phyloP scores from a whole-genome alignment of 2,888 invertebrate species.

The Heliconius hortense region DNA sequence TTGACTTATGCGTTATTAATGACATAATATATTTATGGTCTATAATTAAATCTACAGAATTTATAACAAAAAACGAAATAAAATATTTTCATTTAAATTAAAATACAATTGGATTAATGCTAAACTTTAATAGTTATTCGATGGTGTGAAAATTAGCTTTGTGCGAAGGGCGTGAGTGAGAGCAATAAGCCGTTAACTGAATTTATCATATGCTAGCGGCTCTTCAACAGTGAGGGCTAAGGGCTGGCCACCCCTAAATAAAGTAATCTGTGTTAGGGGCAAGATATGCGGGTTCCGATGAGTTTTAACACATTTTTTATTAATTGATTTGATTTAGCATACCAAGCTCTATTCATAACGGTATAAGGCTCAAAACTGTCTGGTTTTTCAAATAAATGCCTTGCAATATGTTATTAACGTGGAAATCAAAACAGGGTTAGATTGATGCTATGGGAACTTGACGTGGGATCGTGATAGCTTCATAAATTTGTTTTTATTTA shows the following conservation, averaged over 20 bases:
- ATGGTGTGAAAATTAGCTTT: slow-evolving; percentile 33
- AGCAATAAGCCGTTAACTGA: slow-evolving; percentile 42
- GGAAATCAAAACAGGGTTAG: slow-evolving; percentile 73
- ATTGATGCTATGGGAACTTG: slow-evolving; percentile 73
- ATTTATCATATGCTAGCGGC: slow-evolving; percentile 53
- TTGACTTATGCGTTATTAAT: neutral
- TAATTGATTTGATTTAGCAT: slow-evolving; percentile 37
- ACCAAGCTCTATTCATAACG: slow-evolving; percentile 40
- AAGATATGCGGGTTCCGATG: slow-evolving; percentile 69
- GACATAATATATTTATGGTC: neutral
- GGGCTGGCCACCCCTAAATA: slow-evolving; percentile 60
- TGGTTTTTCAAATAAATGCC: slow-evolving; percentile 46
- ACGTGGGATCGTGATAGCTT: slow-evolving; percentile 59
- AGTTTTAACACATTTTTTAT: slow-evolving; percentile 55
- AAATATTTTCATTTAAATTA: neutral
- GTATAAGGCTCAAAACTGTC: slow-evolving; percentile 42
- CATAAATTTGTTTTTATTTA: slow-evolving; percentile 47
- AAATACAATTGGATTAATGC: slow-evolving; percentile 4
- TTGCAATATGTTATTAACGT: slow-evolving; percentile 66
- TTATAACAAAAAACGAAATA: neutral
- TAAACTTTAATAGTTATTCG: slow-evolving; percentile 7
- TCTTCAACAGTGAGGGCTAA: slow-evolving; percentile 51
- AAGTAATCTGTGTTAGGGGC: slow-evolving; percentile 61
- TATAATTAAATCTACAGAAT: neutral
- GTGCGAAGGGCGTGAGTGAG: slow-evolving; percentile 31